Percentiles rank a stretch among this genome's conserved stretches.
These are phyloP conservation scores for Orthosia cruda DNA, from an alignment of 2,888 invertebrate genomes.

Conservation along the genomic window DNA sequence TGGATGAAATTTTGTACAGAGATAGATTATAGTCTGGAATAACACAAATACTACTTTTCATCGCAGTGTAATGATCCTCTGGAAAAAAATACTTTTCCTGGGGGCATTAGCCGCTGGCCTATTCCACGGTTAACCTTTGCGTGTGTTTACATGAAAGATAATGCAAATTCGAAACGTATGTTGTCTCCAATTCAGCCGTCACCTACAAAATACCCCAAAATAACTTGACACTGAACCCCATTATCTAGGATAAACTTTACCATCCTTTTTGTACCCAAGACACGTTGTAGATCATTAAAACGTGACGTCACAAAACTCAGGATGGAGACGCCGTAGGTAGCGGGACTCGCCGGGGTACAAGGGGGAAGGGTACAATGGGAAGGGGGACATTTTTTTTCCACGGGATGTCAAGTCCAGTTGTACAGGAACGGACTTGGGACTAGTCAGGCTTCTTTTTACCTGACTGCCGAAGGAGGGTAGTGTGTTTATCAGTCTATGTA, in stretches of 20 bases:
- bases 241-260: constrained; percentile 30
- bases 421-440: constrained; percentile 52
- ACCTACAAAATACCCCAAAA: constrained; percentile 15
- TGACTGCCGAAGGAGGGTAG: no score
- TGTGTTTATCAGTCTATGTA: no score
- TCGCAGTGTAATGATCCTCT: no score
- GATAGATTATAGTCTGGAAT: no score
- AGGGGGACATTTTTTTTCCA: constrained; percentile 58
- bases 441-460: not conserved
- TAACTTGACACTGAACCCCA: constrained; percentile 41
- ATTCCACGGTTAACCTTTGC: no score
- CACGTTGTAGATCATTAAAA: constrained; percentile 53
- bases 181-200: not conserved
- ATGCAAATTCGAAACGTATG: not conserved
- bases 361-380: constrained; percentile 32
- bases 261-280: constrained; percentile 36
- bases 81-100: no score
- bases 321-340: constrained; percentile 40
- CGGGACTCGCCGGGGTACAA: constrained; percentile 16
- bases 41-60: no score
- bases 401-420: constrained; percentile 66
- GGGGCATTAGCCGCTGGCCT: no score
- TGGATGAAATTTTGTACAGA: no score
- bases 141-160: no score
- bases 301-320: constrained; percentile 37